These are phyloP conservation scores for Somateria mollissima DNA, from an alignment of 2,797 vertebrate species.

Conservation along the genomic window DNA sequence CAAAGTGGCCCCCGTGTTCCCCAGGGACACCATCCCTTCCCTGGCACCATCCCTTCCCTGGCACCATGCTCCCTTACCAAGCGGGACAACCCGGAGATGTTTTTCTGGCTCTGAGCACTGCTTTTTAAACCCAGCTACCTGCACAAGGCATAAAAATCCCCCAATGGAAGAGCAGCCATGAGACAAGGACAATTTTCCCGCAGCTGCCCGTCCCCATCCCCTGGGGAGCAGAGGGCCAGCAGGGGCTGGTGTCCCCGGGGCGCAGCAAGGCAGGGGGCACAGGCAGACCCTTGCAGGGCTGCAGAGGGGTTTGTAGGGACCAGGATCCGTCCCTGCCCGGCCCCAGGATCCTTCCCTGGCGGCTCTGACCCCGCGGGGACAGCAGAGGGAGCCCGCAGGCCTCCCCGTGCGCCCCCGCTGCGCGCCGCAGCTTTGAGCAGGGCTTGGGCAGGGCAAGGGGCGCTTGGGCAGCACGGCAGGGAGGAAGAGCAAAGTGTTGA, in stretches of 20 bases:
- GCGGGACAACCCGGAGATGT: not conserved
- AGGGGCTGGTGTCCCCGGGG: not conserved
- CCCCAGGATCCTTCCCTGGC: not conserved
- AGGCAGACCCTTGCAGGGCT: not conserved
- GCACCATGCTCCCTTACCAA: not conserved
- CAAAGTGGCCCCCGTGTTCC: rapidly evolving
- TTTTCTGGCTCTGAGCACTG: not conserved
- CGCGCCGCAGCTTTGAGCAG: not conserved
- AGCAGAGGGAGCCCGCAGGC: not conserved
- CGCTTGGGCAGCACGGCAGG: not conserved
- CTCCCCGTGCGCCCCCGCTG: rapidly evolving
- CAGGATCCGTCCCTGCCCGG: not conserved
- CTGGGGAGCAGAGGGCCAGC: too few species aligned
- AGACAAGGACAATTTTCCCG: not conserved
- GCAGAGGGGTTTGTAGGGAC: not conserved
- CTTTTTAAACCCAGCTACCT: not conserved
- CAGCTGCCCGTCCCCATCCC: not conserved
- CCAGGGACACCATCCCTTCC: not conserved
- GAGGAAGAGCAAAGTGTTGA: not conserved
- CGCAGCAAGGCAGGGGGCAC: not conserved
- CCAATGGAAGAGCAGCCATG: not conserved
- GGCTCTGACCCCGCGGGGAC: not conserved
- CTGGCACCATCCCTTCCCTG: not conserved
- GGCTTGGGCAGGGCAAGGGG: not conserved
- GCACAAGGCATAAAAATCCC: rapidly evolving